A percentile compares a stretch with the other conserved stretches of the same genome.
Evolutionary conservation across 1,140 invertebrate species (phyloP).

Genomic region (Drosophila sucinea): DNA sequence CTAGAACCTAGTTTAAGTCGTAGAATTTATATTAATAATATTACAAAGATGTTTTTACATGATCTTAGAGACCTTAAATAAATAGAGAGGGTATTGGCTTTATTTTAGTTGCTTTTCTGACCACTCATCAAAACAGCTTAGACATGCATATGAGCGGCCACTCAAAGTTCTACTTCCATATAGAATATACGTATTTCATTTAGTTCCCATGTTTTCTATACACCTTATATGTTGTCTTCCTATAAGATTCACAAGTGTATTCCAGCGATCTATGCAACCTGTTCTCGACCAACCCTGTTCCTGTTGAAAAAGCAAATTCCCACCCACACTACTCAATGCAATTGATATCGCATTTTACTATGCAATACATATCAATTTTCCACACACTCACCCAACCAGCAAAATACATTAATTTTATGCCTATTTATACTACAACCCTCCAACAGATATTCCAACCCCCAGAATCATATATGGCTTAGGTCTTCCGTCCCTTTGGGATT

Average conservation of each 20-base stretch:
- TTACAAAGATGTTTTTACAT: too few relatives aligned
- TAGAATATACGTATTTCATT: too few relatives aligned
- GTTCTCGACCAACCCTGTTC: not conserved
- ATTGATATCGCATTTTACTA: constrained; percentile 62
- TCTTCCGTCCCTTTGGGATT: constrained; percentile 16
- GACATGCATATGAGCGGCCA: too few relatives aligned
- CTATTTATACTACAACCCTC: constrained; percentile 54
- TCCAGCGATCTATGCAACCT: constrained; percentile 41
- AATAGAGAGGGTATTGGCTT: too few relatives aligned
- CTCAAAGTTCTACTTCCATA: too few relatives aligned
- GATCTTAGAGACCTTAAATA: too few relatives aligned
- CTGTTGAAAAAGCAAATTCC: constrained; percentile 43
- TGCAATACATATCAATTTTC: constrained; percentile 67
- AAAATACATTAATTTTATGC: constrained; percentile 73
- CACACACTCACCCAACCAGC: constrained; percentile 50
- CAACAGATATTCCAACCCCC: constrained; percentile 23
- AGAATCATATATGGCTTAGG: constrained; percentile 11
- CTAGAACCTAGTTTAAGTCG: too few relatives aligned
- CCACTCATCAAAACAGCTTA: too few relatives aligned
- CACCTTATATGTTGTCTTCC: too few relatives aligned
- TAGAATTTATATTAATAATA: too few relatives aligned
- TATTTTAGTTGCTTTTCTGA: too few relatives aligned
- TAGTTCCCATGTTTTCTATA: too few relatives aligned
- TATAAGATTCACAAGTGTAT: not conserved
- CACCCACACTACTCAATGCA: constrained; percentile 60